Conservation (phyloP, 1,140 invertebrate genomes). For the Neodiprion pinetum region DNA sequence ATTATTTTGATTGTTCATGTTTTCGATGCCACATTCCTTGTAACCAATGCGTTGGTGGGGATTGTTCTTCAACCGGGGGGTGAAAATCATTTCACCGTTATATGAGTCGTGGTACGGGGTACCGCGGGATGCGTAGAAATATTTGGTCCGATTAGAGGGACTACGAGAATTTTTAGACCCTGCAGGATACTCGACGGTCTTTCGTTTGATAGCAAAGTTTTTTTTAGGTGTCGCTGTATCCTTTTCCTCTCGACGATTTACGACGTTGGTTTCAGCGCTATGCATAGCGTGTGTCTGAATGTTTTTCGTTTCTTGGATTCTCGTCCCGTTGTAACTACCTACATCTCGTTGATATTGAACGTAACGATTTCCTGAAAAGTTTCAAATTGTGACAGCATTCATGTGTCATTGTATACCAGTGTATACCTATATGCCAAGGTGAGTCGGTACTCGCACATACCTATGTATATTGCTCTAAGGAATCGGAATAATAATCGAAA, state of each 20-base stretch:
- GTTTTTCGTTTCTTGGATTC: not conserved
- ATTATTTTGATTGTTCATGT: slow-evolving; percentile 11
- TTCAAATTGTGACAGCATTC: not conserved
- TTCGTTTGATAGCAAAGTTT: not conserved
- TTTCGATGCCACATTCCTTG: slow-evolving; percentile 8
- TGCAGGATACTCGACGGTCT: not conserved
- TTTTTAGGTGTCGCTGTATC: not conserved
- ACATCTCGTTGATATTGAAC: not conserved
- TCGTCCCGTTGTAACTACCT: slow-evolving; percentile 2
- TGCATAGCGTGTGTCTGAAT: not conserved
- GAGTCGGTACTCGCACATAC: no score
- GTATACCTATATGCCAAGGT: no score
- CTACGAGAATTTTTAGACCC: not conserved
- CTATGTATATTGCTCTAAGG: no score
- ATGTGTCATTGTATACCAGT: not conserved
- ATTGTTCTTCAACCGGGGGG: not conserved
- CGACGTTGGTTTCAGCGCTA: not conserved
- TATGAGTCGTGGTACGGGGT: not conserved
- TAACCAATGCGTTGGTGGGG: not conserved
- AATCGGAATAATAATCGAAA: no score
- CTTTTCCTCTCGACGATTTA: not conserved
- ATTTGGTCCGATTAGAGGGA: not conserved
- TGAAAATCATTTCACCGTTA: not conserved
- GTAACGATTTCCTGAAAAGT: not conserved
- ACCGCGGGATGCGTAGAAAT: not conserved